Evolutionary conservation across 2,888 invertebrate genomes (phyloP), one percentile per base, ranked within the genome.

Genomic region (Lysandra coridon): DNA sequence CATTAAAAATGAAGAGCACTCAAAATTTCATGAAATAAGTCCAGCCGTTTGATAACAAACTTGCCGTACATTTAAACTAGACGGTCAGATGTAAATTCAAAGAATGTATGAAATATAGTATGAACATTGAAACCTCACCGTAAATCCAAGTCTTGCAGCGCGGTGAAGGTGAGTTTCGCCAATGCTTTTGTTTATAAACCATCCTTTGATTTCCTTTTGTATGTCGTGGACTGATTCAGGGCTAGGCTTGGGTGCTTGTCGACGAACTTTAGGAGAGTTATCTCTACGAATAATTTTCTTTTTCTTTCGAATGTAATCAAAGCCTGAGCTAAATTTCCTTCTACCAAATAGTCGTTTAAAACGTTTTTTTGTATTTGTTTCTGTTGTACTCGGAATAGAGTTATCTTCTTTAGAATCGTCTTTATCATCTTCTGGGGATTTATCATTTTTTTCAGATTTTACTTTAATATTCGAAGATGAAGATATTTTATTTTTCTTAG

Each of bases 131-230:
- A 23, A 23, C 3, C 96, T 95, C 91, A 98, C 98, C 88, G 97
- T 97, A 86, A 98, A 97, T 79, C 98, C 98, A 79, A 98, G 96
- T 85, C 98, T 95, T 1, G 99, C 98, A 75, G 99, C 98, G 85
- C 98, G 96, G 88, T 99, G 99, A 78, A 99, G 95, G 85, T 98
- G 96, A 1, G 98, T 99, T 91, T 99, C 99, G 7, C 99, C 99
- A 60, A 98, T 96, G 78, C 98, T 98, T 89, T 99, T 99, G 90
- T 98, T 99, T 79, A 99, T 96, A 81, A 98, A 98, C 98, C 98
- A 98, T 83, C 97, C 96, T 88, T 98, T 97, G 81, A 98, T 97
- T 91, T 98, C 98, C 84, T 96, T 96, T 83, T 97, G 97, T 79
- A 98, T 97, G 88, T 98, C 98, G 84, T 97, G 96, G 14, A 96